Percentiles rank a stretch among this genome's conserved stretches.
phyloP scores from a whole-genome alignment of 2,888 invertebrate species.

The Lepidonotus clava region DNA sequence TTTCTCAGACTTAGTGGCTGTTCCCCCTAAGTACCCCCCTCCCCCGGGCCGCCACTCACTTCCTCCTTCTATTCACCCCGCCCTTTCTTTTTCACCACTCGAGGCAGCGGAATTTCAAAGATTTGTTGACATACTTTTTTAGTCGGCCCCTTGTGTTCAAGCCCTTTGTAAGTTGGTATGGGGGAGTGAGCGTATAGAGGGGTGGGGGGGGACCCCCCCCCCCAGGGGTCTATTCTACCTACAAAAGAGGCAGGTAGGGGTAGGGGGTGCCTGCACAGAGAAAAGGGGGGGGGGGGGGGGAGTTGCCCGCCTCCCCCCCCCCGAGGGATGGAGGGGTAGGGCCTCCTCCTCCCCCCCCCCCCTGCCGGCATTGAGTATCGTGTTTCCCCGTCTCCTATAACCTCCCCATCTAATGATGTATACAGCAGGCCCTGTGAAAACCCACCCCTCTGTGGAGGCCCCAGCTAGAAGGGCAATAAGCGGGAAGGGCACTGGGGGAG shows the following conservation, averaged over 20 bases:
- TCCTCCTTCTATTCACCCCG: neutral
- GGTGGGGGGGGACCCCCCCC: neutral
- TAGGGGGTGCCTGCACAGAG: neutral
- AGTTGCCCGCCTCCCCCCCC: neutral
- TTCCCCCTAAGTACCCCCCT: neutral
- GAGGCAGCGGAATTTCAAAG: constrained; percentile 52
- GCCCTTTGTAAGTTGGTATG: constrained; percentile 22
- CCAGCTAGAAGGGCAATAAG: too few relatives aligned
- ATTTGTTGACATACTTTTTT: constrained; percentile 56
- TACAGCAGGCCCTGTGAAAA: neutral
- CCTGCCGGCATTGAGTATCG: constrained; percentile 26
- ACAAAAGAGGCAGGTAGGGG: neutral
- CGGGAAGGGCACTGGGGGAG: too few relatives aligned
- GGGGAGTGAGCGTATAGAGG: too few relatives aligned
- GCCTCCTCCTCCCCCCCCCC: neutral
- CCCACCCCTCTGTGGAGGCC: neutral
- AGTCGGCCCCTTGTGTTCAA: constrained; percentile 39
- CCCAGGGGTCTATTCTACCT: neutral
- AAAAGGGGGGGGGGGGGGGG: neutral
- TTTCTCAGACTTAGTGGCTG: too few relatives aligned
- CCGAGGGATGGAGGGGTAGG: neutral
- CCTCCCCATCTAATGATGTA: neutral
- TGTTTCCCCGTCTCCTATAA: neutral
- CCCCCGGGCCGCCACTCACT: neutral
- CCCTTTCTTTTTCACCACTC: neutral